Conservation (phyloP, 2,797 vertebrate genomes). For the Craterocephalus amniculus region DNA sequence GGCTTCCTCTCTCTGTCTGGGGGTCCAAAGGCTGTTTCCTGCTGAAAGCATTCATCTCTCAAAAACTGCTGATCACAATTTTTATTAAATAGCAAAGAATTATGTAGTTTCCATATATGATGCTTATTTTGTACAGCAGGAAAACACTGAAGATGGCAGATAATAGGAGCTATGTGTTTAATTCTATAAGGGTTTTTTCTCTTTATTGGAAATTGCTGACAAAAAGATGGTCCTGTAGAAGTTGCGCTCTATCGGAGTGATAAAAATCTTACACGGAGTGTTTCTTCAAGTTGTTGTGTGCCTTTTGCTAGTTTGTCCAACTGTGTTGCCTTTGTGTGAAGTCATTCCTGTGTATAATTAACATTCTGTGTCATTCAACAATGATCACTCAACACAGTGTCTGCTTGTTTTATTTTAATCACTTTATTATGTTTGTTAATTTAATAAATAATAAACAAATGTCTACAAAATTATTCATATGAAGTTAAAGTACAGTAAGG, state of each 20-base stretch:
- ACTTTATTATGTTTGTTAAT: not conserved
- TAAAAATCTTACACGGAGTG: not conserved
- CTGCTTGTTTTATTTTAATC: not conserved
- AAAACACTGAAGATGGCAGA: not conserved
- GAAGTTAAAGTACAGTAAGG: not conserved
- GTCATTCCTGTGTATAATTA: conserved; percentile 1
- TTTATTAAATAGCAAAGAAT: not conserved
- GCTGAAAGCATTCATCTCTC: not conserved
- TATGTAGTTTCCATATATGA: not conserved
- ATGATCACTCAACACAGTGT: not conserved
- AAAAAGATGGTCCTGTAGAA: not conserved
- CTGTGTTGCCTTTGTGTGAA: not conserved
- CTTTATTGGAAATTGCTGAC: not conserved
- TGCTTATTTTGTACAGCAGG: not conserved
- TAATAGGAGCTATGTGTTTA: not conserved
- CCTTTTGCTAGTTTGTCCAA: not conserved
- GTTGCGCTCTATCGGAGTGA: not conserved
- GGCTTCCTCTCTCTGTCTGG: not conserved
- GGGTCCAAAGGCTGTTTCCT: not conserved
- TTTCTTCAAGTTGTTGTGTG: not conserved
- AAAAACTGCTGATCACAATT: not conserved
- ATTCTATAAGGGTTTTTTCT: not conserved
- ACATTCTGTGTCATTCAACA: conserved; percentile 14
- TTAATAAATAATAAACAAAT: no score
- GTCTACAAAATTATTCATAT: no score